Base-by-base conservation (phyloP, 2,797 vertebrate species). In the Chromis chromis region DNA sequence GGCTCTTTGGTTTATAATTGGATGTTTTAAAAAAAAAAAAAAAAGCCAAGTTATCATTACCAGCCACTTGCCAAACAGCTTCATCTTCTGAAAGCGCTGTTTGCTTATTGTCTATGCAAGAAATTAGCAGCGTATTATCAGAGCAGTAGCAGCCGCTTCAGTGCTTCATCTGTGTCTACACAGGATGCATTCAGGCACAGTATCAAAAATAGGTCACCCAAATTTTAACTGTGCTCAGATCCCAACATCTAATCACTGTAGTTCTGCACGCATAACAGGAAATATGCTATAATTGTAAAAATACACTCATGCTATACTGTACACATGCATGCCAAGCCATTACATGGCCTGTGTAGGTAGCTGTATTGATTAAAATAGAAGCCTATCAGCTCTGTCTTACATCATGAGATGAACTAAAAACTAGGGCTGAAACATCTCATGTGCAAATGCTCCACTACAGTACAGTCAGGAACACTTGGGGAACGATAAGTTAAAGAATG, bases 151-250 rank as follows among this genome's bases (percentile, higher is more conserved):
- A 33, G 31, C 31, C 9, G 31, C 7, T 61, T 49, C 46, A 61
- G 31, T 25, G n/a, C 52, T 71, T 50, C 53, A 33, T 36, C 33
- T 36, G 10, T 36, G 33, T 36, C 33, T 36, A 36, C 10, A 11
- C 10, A 36, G 33, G 27, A 55, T 71, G 58, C 27, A 28, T 74
- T 58, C 16, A 42, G 28, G 53, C 13, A 6, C 19, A 42, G 46
- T 24, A 22, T 63, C 59, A 24, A 28, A 73, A 78, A 39, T 72
- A 63, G 64, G 58, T 78, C 57, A 76, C n/a, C 40, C 61, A 33
- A 25, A 63, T 31, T 69, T 76, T 52, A n/a, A 11, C 24, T 17
- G 16, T 53, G n/a, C 22, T 67, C 17, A 12, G 24, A 67, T 21
- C 28, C 21, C 10, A 48, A 40, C 33, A 36, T 36, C 33, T 10